Conservation (phyloP, 2,888 invertebrate species). For the Pyrrhosoma nymphula region DNA sequence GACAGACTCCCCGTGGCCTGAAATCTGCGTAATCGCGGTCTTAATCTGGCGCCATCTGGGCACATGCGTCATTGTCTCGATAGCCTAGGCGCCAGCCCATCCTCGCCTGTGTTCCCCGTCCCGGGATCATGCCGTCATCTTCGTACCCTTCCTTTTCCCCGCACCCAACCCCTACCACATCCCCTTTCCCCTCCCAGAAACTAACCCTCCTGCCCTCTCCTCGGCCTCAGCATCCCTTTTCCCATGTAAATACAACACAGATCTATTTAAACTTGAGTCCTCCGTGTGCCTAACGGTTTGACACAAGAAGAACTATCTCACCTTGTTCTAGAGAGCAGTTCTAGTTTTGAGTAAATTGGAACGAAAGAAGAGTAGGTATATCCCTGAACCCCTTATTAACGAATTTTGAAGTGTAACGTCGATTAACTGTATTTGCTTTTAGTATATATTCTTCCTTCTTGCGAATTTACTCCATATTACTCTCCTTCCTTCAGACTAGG, state of each 20-base stretch:
- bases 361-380: no score
- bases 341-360: no score
- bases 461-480: no score
- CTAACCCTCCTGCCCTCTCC: not conserved
- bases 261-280: not conserved
- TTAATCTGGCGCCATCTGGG: slow-evolving; percentile 5
- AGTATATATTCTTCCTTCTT: no score
- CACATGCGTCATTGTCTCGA: slow-evolving; percentile 43
- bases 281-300: not conserved
- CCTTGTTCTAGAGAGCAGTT: no score
- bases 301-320: no score
- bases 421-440: no score
- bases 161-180: no score
- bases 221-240: not conserved
- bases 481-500: no score
- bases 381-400: no score
- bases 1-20: not conserved
- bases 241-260: not conserved
- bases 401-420: no score
- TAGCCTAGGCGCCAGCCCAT: not conserved
- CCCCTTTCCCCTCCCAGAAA: no score
- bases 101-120: not conserved
- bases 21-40: slow-evolving; percentile 45
- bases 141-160: not conserved
- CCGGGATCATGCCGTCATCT: not conserved